phyloP scores from a whole-genome alignment of 2,113 vertebrate species.

The Egretta garzetta region DNA sequence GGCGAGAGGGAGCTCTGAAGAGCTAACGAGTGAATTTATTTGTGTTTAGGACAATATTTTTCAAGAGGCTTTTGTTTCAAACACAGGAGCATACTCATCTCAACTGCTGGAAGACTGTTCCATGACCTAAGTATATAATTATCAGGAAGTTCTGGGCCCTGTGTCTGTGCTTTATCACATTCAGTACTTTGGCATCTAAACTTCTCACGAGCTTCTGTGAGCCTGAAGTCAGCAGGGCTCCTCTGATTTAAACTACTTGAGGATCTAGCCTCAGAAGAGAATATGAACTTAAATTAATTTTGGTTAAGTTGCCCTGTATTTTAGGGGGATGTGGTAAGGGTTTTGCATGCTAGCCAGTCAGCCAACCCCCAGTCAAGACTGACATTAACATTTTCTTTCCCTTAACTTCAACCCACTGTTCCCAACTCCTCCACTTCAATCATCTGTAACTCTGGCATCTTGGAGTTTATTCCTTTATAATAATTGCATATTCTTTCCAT shows the following conservation, averaged over 20 bases:
- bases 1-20: neutral
- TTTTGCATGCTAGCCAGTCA: neutral
- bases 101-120: neutral
- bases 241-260: neutral
- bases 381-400: neutral
- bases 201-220: neutral
- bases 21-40: neutral
- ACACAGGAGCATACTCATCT: neutral
- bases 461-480: neutral
- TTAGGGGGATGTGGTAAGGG: neutral
- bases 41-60: constrained; percentile 2
- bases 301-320: neutral
- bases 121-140: neutral
- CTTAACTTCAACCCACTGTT: neutral
- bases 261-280: neutral
- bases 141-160: neutral
- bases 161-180: neutral
- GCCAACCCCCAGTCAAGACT: neutral
- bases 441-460: neutral
- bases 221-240: neutral
- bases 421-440: neutral
- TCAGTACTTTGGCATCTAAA: neutral
- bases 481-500: neutral
- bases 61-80: constrained; percentile 32
- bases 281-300: neutral